Evolutionary conservation across 2,888 invertebrate species (phyloP), one percentile per base, ranked within the genome.

Genomic region (Hermaeophaga mercurialis): DNA sequence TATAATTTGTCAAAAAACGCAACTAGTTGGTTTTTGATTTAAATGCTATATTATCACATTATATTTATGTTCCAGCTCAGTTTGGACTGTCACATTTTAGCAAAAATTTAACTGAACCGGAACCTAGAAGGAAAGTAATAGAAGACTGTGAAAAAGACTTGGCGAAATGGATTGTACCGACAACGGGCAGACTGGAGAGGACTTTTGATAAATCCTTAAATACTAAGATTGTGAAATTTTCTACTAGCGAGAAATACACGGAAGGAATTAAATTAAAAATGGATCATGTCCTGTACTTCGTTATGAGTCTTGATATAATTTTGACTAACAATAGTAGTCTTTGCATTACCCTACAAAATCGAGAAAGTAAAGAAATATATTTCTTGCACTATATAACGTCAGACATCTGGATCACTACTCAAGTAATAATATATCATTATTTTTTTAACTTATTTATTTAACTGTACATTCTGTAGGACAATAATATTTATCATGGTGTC

Each of bases 81-180:
- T 99, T 94, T 76, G 99, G 95, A 0, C 79, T 99, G 54, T 94
- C 96, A 7, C 99, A 99, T 79, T 99, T 95, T 78, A 96, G 95
- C 78, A 96, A 97, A 78, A 91, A 94, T 77, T 79, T 96, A 9
- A 91, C 90, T 0, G 94, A 94, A 69, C 87, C 89, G 0, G 88
- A 90, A 65, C 92, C 94, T 0, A 82, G 88, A 43, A 80, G 85
- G 59, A 85, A 84, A 67, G 75, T 84, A 1, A 76, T 94, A 6
- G 94, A 94, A 68, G 90, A 94, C 73, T 89, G 87, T 0, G 90
- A 66, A 82, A 81, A 61, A 78, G 83, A 69, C 76, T 48, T 83
- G 54, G 85, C 84, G 47, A 83, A 84, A 45, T 94, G 94, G 94
- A 80, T 80, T 1, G 83, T 88, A 1, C 89, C 90, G n/a, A 83